These are phyloP conservation scores for Thinocorus orbignyianus DNA, from an alignment of 2,113 vertebrate species.

Conservation along the genomic window DNA sequence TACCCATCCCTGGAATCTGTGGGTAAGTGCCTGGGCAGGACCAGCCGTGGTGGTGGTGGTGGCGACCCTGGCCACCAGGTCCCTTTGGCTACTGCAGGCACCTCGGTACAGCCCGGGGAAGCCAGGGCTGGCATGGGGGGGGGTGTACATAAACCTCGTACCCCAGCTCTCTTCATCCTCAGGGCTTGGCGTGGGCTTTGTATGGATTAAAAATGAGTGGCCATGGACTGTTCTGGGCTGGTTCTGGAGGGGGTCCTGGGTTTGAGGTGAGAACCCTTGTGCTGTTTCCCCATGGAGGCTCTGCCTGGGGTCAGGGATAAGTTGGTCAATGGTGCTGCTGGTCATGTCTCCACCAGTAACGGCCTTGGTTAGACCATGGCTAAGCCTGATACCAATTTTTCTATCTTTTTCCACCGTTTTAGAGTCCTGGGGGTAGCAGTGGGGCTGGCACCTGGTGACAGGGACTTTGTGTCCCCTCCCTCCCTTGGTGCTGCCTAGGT, in stretches of 20 bases:
- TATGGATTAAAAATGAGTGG: rapidly evolving
- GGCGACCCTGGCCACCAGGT: not conserved
- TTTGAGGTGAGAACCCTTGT: not conserved
- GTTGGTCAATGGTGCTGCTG: not conserved
- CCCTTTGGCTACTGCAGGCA: not conserved
- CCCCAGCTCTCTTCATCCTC: not conserved
- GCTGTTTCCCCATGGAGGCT: not conserved
- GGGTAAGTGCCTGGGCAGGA: not conserved
- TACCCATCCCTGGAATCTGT: not conserved
- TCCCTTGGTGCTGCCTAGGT: not conserved
- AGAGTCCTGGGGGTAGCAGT: not conserved
- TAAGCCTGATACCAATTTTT: rapidly evolving
- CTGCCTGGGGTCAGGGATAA: rapidly evolving
- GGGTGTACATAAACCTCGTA: rapidly evolving
- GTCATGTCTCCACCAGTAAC: rapidly evolving
- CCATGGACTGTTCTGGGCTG: rapidly evolving
- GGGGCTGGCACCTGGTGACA: not conserved
- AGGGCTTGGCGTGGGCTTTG: not conserved
- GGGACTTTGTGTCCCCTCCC: not conserved
- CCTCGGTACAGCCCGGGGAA: not conserved
- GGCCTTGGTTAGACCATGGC: rapidly evolving
- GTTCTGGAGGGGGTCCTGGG: not conserved
- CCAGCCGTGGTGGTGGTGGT: not conserved
- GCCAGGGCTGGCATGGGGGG: not conserved
- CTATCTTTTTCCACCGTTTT: rapidly evolving